Conservation (phyloP, 2,797 vertebrate species). For the Pteropus rufus region DNA sequence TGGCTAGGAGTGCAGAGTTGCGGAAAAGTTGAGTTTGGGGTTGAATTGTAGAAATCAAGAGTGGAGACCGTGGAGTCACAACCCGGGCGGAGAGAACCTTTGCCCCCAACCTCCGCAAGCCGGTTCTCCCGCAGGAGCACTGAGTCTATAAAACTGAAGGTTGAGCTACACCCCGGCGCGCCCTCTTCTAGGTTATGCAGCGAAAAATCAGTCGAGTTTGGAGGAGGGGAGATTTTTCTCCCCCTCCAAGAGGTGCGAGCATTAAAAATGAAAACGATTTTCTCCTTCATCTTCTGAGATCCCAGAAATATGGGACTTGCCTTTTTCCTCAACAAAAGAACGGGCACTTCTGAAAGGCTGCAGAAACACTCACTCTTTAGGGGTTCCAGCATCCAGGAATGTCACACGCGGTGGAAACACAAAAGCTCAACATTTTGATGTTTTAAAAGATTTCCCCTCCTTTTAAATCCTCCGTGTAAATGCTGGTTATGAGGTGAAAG, state of each 20-base stretch:
- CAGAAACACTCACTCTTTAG: conserved; percentile 52
- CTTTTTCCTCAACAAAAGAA: conserved; percentile 64
- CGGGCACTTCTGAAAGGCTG: conserved; percentile 36
- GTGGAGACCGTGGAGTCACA: neutral
- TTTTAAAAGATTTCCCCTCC: conserved; percentile 55
- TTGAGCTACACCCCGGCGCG: neutral
- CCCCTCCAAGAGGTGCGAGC: neutral
- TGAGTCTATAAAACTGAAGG: neutral
- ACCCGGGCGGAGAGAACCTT: neutral
- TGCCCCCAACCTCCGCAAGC: too few species aligned
- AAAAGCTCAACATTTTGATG: conserved; percentile 66
- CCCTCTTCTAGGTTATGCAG: conserved; percentile 22
- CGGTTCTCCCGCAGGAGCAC: neutral
- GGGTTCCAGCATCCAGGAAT: conserved; percentile 50
- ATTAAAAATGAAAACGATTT: conserved; percentile 52
- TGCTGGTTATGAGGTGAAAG: conserved; percentile 27
- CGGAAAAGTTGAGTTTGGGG: conserved; percentile 13
- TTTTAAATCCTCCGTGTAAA: conserved; percentile 45
- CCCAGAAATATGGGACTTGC: conserved; percentile 32
- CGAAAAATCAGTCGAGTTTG: conserved; percentile 33
- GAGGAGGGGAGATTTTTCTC: neutral
- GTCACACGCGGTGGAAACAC: conserved; percentile 39
- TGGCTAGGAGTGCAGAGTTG: neutral
- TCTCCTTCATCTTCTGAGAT: conserved; percentile 35
- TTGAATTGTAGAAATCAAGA: neutral